A percentile compares a stretch with the other conserved stretches of the same genome.
Evolutionary conservation across 2,113 vertebrate species (phyloP).

Genomic region (Odontophorus gujanensis): DNA sequence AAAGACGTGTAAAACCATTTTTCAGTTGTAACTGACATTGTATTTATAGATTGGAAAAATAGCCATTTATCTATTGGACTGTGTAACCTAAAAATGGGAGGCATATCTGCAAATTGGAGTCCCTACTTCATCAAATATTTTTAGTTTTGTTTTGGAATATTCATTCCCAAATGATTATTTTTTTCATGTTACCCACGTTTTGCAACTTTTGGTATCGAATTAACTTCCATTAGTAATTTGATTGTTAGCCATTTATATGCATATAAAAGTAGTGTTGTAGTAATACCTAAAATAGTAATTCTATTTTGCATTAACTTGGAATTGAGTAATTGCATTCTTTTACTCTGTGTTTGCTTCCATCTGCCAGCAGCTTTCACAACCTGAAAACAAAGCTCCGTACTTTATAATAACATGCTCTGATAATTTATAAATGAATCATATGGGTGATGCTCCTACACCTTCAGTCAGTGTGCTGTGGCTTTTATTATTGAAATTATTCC

Average conservation of each 20-base stretch:
- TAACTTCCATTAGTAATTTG: background rate
- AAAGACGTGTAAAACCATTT: background rate
- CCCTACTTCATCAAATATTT: background rate
- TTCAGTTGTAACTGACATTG: background rate
- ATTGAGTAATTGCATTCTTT: background rate
- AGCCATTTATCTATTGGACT: background rate
- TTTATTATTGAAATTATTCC: background rate
- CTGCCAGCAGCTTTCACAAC: constrained; percentile 4
- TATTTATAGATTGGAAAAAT: background rate
- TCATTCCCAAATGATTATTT: background rate
- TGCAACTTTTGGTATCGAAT: background rate
- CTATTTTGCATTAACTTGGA: background rate
- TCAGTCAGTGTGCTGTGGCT: background rate
- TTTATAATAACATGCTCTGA: background rate
- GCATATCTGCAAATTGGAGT: constrained; percentile 1
- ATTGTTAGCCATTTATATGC: background rate
- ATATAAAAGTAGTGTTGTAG: background rate
- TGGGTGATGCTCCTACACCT: background rate
- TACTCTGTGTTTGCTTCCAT: background rate
- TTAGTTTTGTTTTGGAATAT: background rate
- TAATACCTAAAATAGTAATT: background rate
- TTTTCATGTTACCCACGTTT: background rate
- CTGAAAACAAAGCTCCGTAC: background rate
- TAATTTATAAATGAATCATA: background rate
- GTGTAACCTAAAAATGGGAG: background rate